phyloP scores from a whole-genome alignment of 1,140 invertebrate species.

The Sarcophaga peregrina region DNA sequence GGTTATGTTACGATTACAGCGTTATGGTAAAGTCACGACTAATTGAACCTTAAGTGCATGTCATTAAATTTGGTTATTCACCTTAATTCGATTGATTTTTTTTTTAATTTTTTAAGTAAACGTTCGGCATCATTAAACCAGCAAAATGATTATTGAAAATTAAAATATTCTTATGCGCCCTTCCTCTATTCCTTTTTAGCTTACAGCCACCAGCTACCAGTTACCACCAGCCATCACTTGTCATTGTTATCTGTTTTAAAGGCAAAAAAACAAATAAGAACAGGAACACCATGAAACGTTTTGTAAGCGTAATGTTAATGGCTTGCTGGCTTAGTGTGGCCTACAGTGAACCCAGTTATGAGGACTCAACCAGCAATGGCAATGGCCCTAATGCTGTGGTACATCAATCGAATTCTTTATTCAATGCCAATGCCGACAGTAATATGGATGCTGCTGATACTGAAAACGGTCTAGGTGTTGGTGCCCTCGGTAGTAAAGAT shows the following conservation, averaged over 20 bases:
- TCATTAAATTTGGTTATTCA: no score
- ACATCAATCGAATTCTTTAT: neutral
- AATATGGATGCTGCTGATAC: constrained; percentile 44
- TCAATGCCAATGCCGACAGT: constrained; percentile 23
- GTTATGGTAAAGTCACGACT: no score
- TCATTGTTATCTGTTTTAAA: no score
- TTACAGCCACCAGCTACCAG: neutral
- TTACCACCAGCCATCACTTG: neutral
- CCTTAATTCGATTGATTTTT: no score
- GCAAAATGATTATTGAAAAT: neutral
- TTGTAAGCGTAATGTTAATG: constrained; percentile 52
- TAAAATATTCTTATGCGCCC: neutral
- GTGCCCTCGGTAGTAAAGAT: constrained; percentile 45
- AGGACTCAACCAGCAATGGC: neutral
- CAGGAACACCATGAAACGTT: constrained; percentile 52
- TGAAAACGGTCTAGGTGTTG: constrained; percentile 48
- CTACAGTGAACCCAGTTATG: constrained; percentile 51
- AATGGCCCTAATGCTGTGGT: neutral
- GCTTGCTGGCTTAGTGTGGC: constrained; percentile 56
- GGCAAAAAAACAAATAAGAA: neutral
- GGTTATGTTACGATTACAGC: no score
- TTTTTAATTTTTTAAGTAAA: neutral
- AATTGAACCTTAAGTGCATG: no score
- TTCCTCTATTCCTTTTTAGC: neutral
- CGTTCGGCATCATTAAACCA: constrained; percentile 20